These are phyloP conservation scores for Phyllotreta striolata DNA, from an alignment of 2,888 invertebrate species.

Conservation along the genomic window DNA sequence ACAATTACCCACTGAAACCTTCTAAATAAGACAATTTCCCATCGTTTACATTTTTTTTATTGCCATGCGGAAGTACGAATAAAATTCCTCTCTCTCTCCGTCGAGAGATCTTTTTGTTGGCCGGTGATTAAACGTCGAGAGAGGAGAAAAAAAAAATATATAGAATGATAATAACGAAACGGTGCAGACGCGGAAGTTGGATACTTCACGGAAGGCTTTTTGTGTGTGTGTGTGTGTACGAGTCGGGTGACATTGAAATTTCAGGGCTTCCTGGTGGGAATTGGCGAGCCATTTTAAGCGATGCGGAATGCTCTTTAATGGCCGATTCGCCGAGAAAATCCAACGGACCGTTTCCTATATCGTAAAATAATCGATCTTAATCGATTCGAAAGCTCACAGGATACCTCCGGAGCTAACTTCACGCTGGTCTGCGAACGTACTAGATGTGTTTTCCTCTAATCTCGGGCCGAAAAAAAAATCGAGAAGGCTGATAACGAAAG, in stretches of 20 bases:
- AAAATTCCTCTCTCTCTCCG: neutral
- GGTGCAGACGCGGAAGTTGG: conserved; percentile 39
- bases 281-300: conserved; percentile 16
- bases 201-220: conserved; percentile 33
- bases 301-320: conserved; percentile 20
- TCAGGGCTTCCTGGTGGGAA: conserved; percentile 54
- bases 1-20: too few species aligned
- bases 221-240: conserved; percentile 13
- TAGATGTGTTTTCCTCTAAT: too few species aligned
- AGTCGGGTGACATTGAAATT: conserved; percentile 55
- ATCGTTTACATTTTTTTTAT: too few species aligned
- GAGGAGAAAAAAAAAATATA: conserved; percentile 15
- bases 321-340: conserved; percentile 1
- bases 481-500: too few species aligned
- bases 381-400: too few species aligned
- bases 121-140: conserved; percentile 6
- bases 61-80: too few species aligned
- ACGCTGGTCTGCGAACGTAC: too few species aligned
- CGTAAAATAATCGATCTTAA: too few species aligned
- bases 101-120: conserved; percentile 25
- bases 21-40: too few species aligned
- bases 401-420: too few species aligned
- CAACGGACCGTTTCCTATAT: too few species aligned
- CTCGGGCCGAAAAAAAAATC: too few species aligned
- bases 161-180: conserved; percentile 13